Evolutionary conservation across 1,140 invertebrate species (phyloP).

Genomic region (Phortica variegata): DNA sequence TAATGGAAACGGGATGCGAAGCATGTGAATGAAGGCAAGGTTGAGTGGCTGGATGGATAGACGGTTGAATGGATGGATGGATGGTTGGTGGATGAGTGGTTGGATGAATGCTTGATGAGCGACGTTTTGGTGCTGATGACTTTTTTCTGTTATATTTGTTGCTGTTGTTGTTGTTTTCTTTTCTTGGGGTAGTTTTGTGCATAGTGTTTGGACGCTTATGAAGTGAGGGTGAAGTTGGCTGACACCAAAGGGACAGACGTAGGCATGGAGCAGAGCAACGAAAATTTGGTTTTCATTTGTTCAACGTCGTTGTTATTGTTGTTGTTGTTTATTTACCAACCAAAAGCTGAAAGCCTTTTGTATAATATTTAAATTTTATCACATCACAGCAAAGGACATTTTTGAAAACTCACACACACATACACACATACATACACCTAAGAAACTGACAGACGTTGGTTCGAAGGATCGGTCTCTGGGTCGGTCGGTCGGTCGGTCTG

Average conservation of each 20-base stretch:
- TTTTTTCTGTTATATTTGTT: conserved; percentile 42
- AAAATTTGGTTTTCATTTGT: conserved; percentile 54
- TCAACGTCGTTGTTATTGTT: no score
- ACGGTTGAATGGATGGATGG: no score
- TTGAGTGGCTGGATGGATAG: no score
- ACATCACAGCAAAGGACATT: conserved; percentile 27
- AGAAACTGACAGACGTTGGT: conserved; percentile 47
- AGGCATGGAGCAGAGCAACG: neutral
- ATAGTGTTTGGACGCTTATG: neutral
- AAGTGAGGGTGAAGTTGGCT: conserved; percentile 4
- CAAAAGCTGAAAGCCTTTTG: conserved; percentile 47
- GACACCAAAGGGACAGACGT: no score
- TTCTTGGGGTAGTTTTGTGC: neutral
- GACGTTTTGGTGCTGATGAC: no score
- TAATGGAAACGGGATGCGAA: no score
- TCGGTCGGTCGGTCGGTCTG: conserved; percentile 5
- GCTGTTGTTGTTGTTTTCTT: conserved; percentile 33
- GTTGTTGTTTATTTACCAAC: conserved; percentile 54
- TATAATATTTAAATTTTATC: conserved; percentile 50
- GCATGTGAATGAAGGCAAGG: no score
- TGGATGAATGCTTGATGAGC: no score
- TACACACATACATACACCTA: conserved; percentile 22
- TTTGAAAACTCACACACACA: conserved; percentile 18
- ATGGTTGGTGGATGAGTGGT: no score
- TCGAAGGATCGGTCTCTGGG: neutral